Evolutionary conservation across 2,113 vertebrate genomes (phyloP).

Genomic region (Xerus inauris): DNA sequence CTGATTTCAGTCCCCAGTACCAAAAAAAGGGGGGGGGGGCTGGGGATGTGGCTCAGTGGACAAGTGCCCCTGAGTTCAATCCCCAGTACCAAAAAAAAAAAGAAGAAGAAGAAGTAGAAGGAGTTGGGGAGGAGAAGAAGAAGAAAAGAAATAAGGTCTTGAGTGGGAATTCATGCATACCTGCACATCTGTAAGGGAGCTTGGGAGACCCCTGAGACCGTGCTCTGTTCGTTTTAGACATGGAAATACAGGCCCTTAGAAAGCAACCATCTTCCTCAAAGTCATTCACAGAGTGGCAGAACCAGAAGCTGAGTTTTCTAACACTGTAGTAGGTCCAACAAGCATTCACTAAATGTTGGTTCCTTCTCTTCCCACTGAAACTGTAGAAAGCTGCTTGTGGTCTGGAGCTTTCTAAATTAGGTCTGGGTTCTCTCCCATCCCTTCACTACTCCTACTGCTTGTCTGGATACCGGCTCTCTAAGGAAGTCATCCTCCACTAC

Average conservation of each 20-base stretch:
- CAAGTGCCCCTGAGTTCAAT: too few relatives aligned
- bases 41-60: too few relatives aligned
- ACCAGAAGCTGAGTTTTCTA: conserved; percentile 3
- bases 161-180: background rate
- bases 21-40: too few relatives aligned
- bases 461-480: background rate
- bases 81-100: too few relatives aligned
- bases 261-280: conserved; percentile 40
- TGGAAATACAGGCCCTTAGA: conserved; percentile 20
- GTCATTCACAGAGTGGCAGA: conserved; percentile 26
- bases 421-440: background rate
- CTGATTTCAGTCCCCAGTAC: too few relatives aligned
- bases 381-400: conserved; percentile 16
- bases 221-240: background rate
- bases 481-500: background rate
- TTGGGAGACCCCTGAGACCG: background rate
- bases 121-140: too few relatives aligned
- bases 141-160: background rate
- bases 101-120: too few relatives aligned
- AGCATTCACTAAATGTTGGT: background rate
- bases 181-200: background rate
- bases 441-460: background rate
- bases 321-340: background rate
- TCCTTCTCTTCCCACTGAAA: conserved; percentile 25
- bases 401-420: conserved; percentile 55